Percentiles rank a stretch among this genome's conserved stretches.
Conservation (phyloP, 2,888 invertebrate genomes). For the Oasisia sp. region DNA sequence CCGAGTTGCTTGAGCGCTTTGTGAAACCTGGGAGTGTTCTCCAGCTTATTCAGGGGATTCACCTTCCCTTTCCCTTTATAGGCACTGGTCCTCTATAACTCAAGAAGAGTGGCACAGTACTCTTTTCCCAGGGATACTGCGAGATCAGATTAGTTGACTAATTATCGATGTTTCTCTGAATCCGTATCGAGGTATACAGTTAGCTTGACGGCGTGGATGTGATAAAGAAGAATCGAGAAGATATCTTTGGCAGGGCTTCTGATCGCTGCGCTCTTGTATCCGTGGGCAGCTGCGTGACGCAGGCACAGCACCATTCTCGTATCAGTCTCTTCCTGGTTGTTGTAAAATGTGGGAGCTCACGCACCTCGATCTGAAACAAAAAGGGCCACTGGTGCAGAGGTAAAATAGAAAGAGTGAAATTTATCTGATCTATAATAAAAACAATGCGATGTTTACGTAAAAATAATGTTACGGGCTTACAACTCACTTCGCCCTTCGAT, state of each 20-base stretch:
- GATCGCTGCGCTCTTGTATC: slow-evolving; percentile 33
- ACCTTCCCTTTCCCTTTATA: slow-evolving; percentile 38
- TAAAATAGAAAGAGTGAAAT: too few species aligned
- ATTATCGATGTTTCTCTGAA: slow-evolving; percentile 29
- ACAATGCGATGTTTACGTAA: too few species aligned
- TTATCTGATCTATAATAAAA: too few species aligned
- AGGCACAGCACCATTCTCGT: slow-evolving; percentile 33
- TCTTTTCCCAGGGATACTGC: slow-evolving; percentile 26
- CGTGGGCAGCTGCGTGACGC: slow-evolving; percentile 30
- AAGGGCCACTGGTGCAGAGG: not conserved
- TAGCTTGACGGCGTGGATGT: slow-evolving; percentile 27
- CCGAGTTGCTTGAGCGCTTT: slow-evolving; percentile 26
- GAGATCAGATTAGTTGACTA: slow-evolving; percentile 30
- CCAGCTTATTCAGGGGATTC: slow-evolving; percentile 33
- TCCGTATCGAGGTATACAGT: slow-evolving; percentile 33
- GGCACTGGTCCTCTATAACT: slow-evolving; percentile 32
- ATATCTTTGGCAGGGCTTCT: slow-evolving; percentile 32
- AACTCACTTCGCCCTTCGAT: too few species aligned
- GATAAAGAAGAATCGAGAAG: slow-evolving; percentile 30
- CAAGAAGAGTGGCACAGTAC: slow-evolving; percentile 32
- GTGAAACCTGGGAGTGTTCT: slow-evolving; percentile 27
- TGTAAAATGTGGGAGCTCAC: slow-evolving; percentile 26
- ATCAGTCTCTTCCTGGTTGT: slow-evolving; percentile 32
- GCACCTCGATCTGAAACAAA: not conserved
- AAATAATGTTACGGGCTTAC: not conserved